These are phyloP conservation scores for Drosophila cardini DNA, from an alignment of 1,140 invertebrate species.

Conservation along the genomic window DNA sequence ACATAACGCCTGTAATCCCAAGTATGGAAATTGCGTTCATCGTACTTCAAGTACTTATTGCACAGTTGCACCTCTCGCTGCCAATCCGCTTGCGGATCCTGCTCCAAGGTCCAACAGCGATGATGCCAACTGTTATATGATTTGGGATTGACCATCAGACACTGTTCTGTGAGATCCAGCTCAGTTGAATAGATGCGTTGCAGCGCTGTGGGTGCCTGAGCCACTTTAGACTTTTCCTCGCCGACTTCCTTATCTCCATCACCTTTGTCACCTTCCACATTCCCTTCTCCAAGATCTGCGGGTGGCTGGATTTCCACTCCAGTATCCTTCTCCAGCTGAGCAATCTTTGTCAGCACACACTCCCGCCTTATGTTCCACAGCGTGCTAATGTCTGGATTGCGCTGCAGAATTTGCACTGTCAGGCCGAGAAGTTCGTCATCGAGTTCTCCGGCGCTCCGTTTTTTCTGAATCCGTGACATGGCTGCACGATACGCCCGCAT, in stretches of 20 bases:
- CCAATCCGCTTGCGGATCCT: constrained; percentile 92
- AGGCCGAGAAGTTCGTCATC: constrained; percentile 90
- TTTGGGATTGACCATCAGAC: constrained; percentile 93
- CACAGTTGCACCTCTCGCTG: constrained; percentile 93
- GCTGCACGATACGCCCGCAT: constrained; percentile 89
- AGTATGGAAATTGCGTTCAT: constrained; percentile 99
- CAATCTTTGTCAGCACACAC: constrained; percentile 87
- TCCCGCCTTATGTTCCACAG: constrained; percentile 98
- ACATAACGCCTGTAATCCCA: constrained; percentile 96
- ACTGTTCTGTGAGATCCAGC: constrained; percentile 92
- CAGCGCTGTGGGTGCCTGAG: constrained; percentile 2
- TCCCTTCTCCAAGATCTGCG: constrained; percentile 2
- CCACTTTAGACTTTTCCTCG: constrained; percentile 83
- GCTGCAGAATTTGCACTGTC: constrained; percentile 89
- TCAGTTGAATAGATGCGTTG: constrained; percentile 89
- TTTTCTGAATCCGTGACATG: constrained; percentile 88
- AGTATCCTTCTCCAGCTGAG: constrained; percentile 52
- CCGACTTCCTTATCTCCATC: constrained; percentile 1
- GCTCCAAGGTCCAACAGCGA: constrained; percentile 93
- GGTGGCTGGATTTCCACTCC: constrained; percentile 9
- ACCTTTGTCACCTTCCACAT: not conserved
- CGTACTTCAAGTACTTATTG: constrained; percentile 93
- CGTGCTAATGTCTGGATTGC: constrained; percentile 96
- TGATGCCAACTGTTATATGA: constrained; percentile 98
- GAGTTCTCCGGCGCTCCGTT: constrained; percentile 88